Evolutionary conservation across 2,113 vertebrate genomes (phyloP).

Genomic region (Coracopsis vasa): DNA sequence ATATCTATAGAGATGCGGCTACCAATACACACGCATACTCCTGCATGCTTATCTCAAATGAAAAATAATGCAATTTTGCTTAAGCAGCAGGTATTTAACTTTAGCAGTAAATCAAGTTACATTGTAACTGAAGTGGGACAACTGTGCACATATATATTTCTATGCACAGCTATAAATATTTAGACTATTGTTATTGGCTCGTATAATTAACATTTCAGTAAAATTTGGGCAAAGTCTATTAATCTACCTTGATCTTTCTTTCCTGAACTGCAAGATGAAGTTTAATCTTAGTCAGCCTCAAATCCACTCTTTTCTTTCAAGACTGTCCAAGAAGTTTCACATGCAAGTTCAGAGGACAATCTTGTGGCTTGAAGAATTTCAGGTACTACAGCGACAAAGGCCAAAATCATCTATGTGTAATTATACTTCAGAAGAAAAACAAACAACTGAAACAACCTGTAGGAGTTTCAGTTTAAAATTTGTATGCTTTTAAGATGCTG

Average conservation of each 20-base stretch:
- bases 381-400: neutral
- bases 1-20: neutral
- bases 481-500: slow-evolving; percentile 33
- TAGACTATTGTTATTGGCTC: neutral
- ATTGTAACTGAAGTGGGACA: neutral
- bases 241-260: neutral
- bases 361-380: neutral
- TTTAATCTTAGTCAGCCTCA: neutral
- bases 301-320: neutral
- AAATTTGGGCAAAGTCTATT: neutral
- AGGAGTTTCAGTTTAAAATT: neutral
- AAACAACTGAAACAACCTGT: neutral
- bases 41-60: neutral
- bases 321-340: neutral
- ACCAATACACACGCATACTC: neutral
- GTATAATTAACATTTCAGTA: neutral
- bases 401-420: neutral
- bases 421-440: neutral
- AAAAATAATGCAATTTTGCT: neutral
- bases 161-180: neutral
- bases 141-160: neutral
- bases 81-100: neutral
- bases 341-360: neutral
- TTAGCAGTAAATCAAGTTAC: neutral
- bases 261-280: neutral